These are phyloP conservation scores for Dryadula phaetusa DNA, from an alignment of 2,888 invertebrate genomes.

Conservation along the genomic window DNA sequence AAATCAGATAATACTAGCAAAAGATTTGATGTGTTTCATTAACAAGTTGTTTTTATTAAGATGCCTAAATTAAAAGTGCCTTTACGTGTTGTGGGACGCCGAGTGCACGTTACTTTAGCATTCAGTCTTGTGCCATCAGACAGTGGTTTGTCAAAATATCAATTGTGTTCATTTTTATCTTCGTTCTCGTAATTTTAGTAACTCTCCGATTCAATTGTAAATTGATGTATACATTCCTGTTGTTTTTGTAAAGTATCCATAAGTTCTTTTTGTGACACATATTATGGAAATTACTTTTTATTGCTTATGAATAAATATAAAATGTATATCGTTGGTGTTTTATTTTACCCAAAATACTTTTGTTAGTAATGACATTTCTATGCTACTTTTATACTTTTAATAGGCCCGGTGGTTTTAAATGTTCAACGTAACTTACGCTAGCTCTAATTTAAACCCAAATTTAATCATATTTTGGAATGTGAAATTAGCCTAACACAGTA, in stretches of 20 bases:
- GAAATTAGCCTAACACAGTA: no score
- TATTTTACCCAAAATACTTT: slow-evolving; percentile 35
- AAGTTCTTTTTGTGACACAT: slow-evolving; percentile 75
- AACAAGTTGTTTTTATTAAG: slow-evolving; percentile 39
- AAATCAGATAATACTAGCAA: slow-evolving; percentile 23
- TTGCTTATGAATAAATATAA: slow-evolving; percentile 83
- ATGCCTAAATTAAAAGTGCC: slow-evolving; percentile 73
- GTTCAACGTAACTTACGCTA: no score
- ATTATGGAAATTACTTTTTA: slow-evolving; percentile 76
- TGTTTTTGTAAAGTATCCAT: slow-evolving; percentile 64
- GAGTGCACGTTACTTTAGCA: slow-evolving; percentile 53
- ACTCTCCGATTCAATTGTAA: slow-evolving; percentile 65
- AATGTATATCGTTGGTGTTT: slow-evolving; percentile 58
- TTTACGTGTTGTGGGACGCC: slow-evolving; percentile 65
- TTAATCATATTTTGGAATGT: no score
- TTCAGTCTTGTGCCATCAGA: slow-evolving; percentile 41
- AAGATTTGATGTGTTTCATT: slow-evolving; percentile 38
- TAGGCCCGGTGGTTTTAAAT: no score
- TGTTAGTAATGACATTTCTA: no score
- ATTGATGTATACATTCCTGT: slow-evolving; percentile 60
- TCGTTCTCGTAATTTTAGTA: slow-evolving; percentile 58
- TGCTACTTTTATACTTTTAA: no score
- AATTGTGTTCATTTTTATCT: slow-evolving; percentile 34
- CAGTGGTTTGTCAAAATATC: slow-evolving; percentile 57
- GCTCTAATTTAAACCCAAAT: no score